Conservation (phyloP, 1,140 invertebrate species). For the Lutraria rhynchaena region DNA sequence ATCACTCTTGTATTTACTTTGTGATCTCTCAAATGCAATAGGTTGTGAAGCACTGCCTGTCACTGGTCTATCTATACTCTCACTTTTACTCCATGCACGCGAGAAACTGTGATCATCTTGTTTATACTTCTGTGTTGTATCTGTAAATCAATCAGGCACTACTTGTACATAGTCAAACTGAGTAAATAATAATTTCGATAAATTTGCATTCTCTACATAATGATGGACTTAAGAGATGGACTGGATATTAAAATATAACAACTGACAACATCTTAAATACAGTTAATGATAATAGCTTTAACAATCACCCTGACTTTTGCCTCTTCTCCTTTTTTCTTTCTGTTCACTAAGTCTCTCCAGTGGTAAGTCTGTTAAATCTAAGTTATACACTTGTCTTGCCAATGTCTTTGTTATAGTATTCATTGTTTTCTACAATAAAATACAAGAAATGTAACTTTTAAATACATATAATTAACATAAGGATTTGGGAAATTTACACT, state of each 20-base stretch:
- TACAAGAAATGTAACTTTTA: too few relatives aligned
- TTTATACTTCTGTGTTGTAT: slow-evolving; percentile 47
- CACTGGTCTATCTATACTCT: slow-evolving; percentile 57
- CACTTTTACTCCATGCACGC: slow-evolving; percentile 75
- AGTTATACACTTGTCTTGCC: slow-evolving; percentile 94
- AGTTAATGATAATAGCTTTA: too few relatives aligned
- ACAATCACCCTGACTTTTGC: slow-evolving; percentile 71
- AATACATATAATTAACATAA: too few relatives aligned
- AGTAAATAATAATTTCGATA: too few relatives aligned
- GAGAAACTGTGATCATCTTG: slow-evolving; percentile 73
- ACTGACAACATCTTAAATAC: too few relatives aligned
- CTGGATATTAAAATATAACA: too few relatives aligned
- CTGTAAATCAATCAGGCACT: too few relatives aligned
- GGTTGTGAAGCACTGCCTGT: slow-evolving; percentile 53
- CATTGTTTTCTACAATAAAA: slow-evolving; percentile 95
- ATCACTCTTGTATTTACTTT: slow-evolving; percentile 77
- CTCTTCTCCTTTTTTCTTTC: slow-evolving; percentile 88
- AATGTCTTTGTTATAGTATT: slow-evolving; percentile 96
- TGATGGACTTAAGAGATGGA: too few relatives aligned
- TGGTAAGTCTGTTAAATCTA: slow-evolving; percentile 95
- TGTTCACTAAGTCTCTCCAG: slow-evolving; percentile 92
- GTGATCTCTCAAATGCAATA: slow-evolving; percentile 69
- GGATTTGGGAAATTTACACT: too few relatives aligned
- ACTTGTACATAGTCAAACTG: too few relatives aligned
- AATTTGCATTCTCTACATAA: too few relatives aligned